These are phyloP conservation scores for Adrianichthys oophorus DNA, from an alignment of 2,797 vertebrate genomes.

Conservation along the genomic window DNA sequence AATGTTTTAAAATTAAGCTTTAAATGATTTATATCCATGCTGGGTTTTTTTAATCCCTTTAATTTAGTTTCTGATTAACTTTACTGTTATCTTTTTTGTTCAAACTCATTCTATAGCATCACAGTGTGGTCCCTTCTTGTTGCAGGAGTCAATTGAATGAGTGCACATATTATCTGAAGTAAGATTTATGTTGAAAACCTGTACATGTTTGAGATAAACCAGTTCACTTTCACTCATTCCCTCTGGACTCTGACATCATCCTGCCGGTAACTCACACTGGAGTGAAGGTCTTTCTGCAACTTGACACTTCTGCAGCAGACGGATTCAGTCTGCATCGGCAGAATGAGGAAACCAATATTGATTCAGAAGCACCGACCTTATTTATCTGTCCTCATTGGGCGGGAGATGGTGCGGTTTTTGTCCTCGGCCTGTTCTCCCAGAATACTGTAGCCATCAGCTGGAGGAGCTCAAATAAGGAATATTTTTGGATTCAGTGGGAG, in stretches of 20 bases:
- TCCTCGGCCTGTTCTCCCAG: constrained; percentile 21
- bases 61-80: too few relatives aligned
- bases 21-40: too few relatives aligned
- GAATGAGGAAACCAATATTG: constrained; percentile 37
- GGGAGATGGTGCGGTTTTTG: constrained; percentile 22
- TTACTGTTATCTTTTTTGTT: too few relatives aligned
- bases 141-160: too few relatives aligned
- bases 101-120: too few relatives aligned
- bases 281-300: constrained; percentile 32
- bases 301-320: constrained; percentile 4
- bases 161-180: neutral
- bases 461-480: constrained; percentile 17
- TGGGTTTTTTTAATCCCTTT: too few relatives aligned
- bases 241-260: constrained; percentile 27
- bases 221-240: constrained; percentile 9
- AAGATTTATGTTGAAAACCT: constrained; percentile 6
- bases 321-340: constrained; percentile 38
- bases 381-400: constrained; percentile 10
- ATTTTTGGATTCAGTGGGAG: constrained; percentile 1
- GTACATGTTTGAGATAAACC: constrained; percentile 1
- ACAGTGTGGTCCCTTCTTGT: too few relatives aligned
- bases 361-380: constrained; percentile 30
- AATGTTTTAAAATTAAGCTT: too few relatives aligned
- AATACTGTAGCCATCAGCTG: constrained; percentile 31
- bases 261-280: constrained; percentile 30